phyloP scores from a whole-genome alignment of 1,140 invertebrate genomes.

The Drosophila repleta region DNA sequence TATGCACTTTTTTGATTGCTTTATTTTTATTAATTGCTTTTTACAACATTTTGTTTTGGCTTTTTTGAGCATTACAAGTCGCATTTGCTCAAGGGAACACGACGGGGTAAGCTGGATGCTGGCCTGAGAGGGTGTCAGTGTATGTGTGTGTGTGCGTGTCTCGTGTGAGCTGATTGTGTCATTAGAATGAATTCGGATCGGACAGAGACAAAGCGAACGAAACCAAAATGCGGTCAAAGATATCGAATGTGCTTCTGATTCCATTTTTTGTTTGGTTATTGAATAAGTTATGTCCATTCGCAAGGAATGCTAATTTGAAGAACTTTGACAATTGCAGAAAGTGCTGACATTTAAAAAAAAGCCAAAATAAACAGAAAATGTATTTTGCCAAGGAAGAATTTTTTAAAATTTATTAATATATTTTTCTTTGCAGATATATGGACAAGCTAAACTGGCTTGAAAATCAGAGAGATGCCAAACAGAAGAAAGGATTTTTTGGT shows the following conservation, averaged over 20 bases:
- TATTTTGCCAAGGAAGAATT: too few species aligned
- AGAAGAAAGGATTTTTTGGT: too few species aligned
- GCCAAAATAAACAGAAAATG: too few species aligned
- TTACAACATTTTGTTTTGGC: slow-evolving; percentile 63
- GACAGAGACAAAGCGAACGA: slow-evolving; percentile 59
- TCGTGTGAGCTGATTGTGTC: slow-evolving; percentile 75
- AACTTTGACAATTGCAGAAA: background rate
- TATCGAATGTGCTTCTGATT: slow-evolving; percentile 28
- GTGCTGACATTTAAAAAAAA: too few species aligned
- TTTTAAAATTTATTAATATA: too few species aligned
- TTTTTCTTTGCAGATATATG: too few species aligned
- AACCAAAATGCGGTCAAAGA: slow-evolving; percentile 46
- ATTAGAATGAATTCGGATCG: slow-evolving; percentile 65
- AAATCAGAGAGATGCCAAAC: too few species aligned
- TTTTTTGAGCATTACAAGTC: slow-evolving; percentile 51
- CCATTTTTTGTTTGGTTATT: background rate
- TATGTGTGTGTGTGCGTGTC: slow-evolving; percentile 50
- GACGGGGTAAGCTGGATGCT: slow-evolving; percentile 1
- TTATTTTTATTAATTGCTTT: slow-evolving; percentile 82
- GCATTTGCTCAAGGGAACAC: slow-evolving; percentile 38
- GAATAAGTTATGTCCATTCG: background rate
- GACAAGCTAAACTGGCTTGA: too few species aligned
- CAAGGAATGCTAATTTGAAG: background rate
- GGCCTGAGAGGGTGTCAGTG: slow-evolving; percentile 20
- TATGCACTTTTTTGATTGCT: slow-evolving; percentile 70